Conservation (phyloP, 2,113 vertebrate species). For the Myodes glareolus region DNA sequence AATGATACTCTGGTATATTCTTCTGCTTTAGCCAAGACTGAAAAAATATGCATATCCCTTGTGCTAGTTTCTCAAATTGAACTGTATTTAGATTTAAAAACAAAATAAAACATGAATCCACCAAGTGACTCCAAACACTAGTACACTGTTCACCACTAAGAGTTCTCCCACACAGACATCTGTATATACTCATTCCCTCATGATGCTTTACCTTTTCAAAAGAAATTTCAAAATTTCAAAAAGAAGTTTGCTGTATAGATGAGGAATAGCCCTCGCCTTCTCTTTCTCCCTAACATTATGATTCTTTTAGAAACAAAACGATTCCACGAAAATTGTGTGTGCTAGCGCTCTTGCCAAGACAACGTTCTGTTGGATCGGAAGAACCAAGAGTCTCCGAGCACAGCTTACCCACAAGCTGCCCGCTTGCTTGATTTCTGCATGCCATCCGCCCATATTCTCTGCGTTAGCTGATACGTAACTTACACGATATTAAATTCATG, state of each 20-base stretch:
- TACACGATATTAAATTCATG: not conserved
- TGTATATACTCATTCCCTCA: not conserved
- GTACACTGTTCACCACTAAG: rapidly evolving
- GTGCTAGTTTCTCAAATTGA: conserved; percentile 27
- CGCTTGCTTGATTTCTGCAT: not conserved
- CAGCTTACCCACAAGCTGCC: not conserved
- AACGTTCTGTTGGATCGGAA: conserved; percentile 2
- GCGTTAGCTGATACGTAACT: not conserved
- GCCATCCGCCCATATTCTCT: not conserved
- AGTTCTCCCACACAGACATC: not conserved
- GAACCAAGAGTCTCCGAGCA: not conserved
- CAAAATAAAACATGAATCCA: not conserved
- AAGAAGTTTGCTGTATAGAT: not conserved
- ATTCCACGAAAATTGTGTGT: not conserved
- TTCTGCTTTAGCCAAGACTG: not conserved
- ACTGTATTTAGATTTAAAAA: conserved; percentile 22
- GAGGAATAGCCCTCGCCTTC: not conserved
- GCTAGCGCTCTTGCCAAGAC: not conserved
- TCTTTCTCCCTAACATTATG: not conserved
- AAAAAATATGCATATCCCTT: not conserved
- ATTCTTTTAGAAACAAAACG: not conserved
- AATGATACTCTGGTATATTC: not conserved
- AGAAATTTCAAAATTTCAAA: no score
- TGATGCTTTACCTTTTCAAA: not conserved
- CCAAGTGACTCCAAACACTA: not conserved